Evolutionary conservation across 1,140 invertebrate species (phyloP).

Genomic region (Drosophila trapezifrons): DNA sequence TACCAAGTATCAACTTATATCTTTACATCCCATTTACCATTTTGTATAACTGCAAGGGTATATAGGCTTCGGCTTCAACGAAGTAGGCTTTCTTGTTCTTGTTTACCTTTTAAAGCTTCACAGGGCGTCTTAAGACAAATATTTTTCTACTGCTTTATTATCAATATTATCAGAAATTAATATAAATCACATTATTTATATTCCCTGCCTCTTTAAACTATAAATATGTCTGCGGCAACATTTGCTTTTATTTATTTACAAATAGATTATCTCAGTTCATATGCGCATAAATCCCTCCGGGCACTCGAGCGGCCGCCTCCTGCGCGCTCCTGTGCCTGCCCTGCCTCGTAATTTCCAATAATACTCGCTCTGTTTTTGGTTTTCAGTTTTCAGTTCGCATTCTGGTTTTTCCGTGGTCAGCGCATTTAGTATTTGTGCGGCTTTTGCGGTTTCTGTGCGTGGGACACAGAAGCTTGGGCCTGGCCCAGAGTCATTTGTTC

Average conservation of each 20-base stretch:
- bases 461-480: slow-evolving; percentile 9
- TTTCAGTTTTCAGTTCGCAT: slow-evolving; percentile 24
- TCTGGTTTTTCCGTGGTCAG: slow-evolving; percentile 30
- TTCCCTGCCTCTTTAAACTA: background rate
- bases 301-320: background rate
- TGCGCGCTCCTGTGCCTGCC: slow-evolving; percentile 1
- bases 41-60: too few relatives aligned
- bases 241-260: slow-evolving; percentile 17
- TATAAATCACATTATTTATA: background rate
- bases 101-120: background rate
- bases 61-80: too few relatives aligned
- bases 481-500: slow-evolving; percentile 34
- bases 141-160: background rate
- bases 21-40: too few relatives aligned
- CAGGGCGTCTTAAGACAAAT: background rate
- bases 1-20: too few relatives aligned
- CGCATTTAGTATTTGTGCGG: slow-evolving; percentile 57
- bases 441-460: slow-evolving; percentile 58
- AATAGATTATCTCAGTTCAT: slow-evolving; percentile 38
- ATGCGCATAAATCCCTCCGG: slow-evolving; percentile 22
- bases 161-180: too few relatives aligned
- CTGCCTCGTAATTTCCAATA: slow-evolving; percentile 47
- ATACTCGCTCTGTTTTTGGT: slow-evolving; percentile 14
- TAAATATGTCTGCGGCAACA: background rate
- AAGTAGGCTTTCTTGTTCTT: too few relatives aligned